These are phyloP conservation scores for Erinaceus europaeus DNA, from an alignment of 2,113 vertebrate genomes.

Conservation along the genomic window DNA sequence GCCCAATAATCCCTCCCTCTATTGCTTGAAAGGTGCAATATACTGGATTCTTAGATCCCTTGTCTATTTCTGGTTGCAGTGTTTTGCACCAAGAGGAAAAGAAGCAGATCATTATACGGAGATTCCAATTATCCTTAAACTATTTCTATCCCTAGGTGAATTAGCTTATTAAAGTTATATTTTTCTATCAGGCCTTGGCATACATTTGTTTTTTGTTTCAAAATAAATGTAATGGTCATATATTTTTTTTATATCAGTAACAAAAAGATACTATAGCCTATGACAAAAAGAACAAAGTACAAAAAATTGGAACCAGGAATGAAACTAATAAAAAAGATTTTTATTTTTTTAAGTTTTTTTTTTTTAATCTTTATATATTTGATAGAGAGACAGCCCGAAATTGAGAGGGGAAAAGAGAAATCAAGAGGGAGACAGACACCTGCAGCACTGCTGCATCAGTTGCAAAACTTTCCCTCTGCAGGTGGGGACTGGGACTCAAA, in stretches of 20 bases:
- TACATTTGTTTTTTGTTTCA: constrained; percentile 22
- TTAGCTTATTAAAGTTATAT: constrained; percentile 54
- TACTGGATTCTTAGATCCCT: neutral
- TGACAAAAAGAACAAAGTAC: neutral
- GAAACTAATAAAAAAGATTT: neutral
- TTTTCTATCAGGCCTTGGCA: constrained; percentile 19
- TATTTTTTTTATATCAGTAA: neutral
- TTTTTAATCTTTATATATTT: too few species aligned
- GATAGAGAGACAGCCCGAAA: too few species aligned
- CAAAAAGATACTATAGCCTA: neutral
- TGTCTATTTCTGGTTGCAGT: neutral
- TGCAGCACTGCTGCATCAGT: too few species aligned
- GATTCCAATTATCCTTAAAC: neutral
- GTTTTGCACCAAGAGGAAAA: neutral
- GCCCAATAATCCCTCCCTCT: neutral
- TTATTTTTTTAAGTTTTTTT: too few species aligned
- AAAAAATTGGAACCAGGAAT: constrained; percentile 16
- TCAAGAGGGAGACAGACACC: too few species aligned
- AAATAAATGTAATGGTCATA: constrained; percentile 20
- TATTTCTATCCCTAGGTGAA: neutral
- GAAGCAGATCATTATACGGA: neutral
- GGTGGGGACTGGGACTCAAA: too few species aligned
- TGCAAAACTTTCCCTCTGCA: too few species aligned
- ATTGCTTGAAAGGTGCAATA: neutral
- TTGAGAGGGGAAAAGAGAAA: too few species aligned